Percentiles rank a stretch among this genome's conserved stretches.
These are phyloP conservation scores for Liasis olivaceus DNA, from an alignment of 2,797 vertebrate genomes.

Conservation along the genomic window DNA sequence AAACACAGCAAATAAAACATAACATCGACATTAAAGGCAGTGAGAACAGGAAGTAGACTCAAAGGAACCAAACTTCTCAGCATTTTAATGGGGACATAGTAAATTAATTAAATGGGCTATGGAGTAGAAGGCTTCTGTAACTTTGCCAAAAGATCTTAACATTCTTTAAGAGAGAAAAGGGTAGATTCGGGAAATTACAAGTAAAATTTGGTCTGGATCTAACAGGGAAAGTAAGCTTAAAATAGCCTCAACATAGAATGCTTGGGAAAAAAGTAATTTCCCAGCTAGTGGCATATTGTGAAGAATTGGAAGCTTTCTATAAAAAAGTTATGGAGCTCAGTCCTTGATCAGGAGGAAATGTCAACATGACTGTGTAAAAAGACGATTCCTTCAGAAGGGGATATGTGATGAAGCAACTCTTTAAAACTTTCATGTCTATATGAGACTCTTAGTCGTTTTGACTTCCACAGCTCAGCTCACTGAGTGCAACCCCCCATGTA, in stretches of 20 bases:
- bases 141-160: not conserved
- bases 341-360: not conserved
- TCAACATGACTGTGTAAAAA: not conserved
- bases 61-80: not conserved
- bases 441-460: not conserved
- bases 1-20: not conserved
- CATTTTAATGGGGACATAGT: no score
- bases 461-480: constrained; percentile 3
- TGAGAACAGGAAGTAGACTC: not conserved
- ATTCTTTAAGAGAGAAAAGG: not conserved
- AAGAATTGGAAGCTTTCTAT: not conserved
- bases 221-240: not conserved
- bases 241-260: not conserved
- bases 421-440: not conserved
- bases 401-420: not conserved
- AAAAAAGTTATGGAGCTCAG: not conserved
- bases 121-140: not conserved
- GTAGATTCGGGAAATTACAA: not conserved
- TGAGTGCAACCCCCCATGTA: not conserved
- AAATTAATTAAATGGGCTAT: not conserved
- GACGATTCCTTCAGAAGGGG: not conserved
- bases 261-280: not conserved
- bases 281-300: not conserved
- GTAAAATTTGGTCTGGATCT: not conserved
- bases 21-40: not conserved